Base-by-base conservation (phyloP, 2,797 vertebrate species). In the Gallirallus australis region DNA sequence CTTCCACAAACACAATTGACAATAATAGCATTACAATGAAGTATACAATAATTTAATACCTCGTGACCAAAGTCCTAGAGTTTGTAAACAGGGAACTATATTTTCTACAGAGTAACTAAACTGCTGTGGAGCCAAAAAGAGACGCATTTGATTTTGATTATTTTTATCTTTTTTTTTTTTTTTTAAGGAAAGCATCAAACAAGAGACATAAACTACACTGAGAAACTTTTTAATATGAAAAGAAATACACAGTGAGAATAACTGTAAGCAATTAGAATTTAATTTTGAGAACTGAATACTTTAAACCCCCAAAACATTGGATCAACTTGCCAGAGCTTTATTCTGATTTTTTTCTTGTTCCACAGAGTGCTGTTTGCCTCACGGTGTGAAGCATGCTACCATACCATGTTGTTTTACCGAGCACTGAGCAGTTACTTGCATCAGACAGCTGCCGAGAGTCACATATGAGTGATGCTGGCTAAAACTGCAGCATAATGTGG, bases 401-500 rank as follows among this genome's bases (percentile, higher is more conserved):
- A 45, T 94, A 19, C 53, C 31, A 23, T 92, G 78, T 89, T 79
- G 59, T 84, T 92, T 84, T 86, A 80, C 75, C 54, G 40, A 93
- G 84, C 79, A 64, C 87, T 89, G 81, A 82, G 90, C 93, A 95
- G 91, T 85, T 91, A 65, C 89, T 95, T 64, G 66, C 70, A 86
- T 92, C 64, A 90, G 72, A 85, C 88, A 90, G 86, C 72, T 94
- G 63, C 86, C 0, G 24, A 71, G 63, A 79, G 69, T 90, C 91
- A 89, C 70, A 68, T 95, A 12, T 57, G 77, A 96, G 60, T 65
- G 82, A 61, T 66, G 53, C 86, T 80, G 94, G 78, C 69, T 89
- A 91, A 85, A 82, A 48, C 39, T 5, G 20, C 86, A 78, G 69
- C 28, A 72, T 90, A 97, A 71, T 52, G 72, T 50, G 35, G 25